Evolutionary conservation across 2,888 invertebrate species (phyloP).

Genomic region (Agrochola litura): DNA sequence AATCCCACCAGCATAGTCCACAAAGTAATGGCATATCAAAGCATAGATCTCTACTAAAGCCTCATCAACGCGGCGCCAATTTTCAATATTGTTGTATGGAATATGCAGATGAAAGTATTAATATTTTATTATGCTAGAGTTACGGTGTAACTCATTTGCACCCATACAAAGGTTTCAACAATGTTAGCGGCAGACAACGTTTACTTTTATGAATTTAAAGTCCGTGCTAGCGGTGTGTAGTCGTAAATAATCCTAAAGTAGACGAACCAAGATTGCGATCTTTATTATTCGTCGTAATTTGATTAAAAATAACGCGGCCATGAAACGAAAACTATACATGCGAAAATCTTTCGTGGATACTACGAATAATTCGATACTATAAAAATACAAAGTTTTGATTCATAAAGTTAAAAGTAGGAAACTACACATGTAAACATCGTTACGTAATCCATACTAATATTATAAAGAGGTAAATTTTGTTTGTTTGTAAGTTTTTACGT

Average conservation of each 20-base stretch:
- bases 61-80: slow-evolving; percentile 59
- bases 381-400: background rate
- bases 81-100: slow-evolving; percentile 59
- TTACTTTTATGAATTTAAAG: slow-evolving; percentile 54
- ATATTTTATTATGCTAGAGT: slow-evolving; percentile 57
- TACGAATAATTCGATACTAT: background rate
- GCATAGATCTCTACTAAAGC: slow-evolving; percentile 36
- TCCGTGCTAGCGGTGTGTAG: slow-evolving; percentile 29
- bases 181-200: slow-evolving; percentile 55
- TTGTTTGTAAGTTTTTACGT: no score
- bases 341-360: background rate
- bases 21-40: slow-evolving; percentile 40
- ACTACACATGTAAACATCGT: background rate
- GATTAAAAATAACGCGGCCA: slow-evolving; percentile 49
- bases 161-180: slow-evolving; percentile 62
- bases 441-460: background rate
- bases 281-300: slow-evolving; percentile 58
- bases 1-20: background rate
- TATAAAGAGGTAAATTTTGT: no score
- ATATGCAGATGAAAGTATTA: slow-evolving; percentile 61
- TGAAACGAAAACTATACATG: slow-evolving; percentile 19
- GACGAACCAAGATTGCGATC: slow-evolving; percentile 54
- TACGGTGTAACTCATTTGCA: slow-evolving; percentile 61
- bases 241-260: slow-evolving; percentile 65
- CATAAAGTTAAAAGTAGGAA: slow-evolving; percentile 1